Evolutionary conservation across 2,113 vertebrate genomes (phyloP), one percentile per base, ranked within the genome.

Genomic region (Cyanistes caeruleus): DNA sequence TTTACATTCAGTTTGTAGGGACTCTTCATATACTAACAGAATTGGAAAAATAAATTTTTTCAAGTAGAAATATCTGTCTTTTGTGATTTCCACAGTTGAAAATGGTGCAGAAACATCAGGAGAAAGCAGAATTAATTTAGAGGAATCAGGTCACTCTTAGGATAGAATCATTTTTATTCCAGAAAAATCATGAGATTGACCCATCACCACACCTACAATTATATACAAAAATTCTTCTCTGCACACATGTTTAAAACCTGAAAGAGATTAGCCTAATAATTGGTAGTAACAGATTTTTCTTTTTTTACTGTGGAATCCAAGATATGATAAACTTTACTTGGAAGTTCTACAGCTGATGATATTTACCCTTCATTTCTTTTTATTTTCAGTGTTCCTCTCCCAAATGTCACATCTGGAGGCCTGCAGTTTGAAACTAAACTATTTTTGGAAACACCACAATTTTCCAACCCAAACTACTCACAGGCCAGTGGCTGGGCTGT

Each of bases 381-480:
- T 92, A 80, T 94, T 30, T 97, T 97, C 74, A 94, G 52, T 89
- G 28, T 81, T 92, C 74, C 75, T 97, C 87, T 90, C 80, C 95
- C 92, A 96, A 97, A 96, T 95, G 83, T 94, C 96, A 97, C 97
- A 97, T 98, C 97, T 98, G 97, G 98, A 96, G 88, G 81, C 97
- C 95, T 88, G 9, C 79, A 97, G 95, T 96, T 98, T 96, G 87
- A 97, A 98, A 96, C 53, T 18, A 84, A 96, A 96, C 93, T 98
- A 96, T 97, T 97, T 97, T 97, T 97, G 96, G 97, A 97, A 96
- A 97, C 92, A 95, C 85, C 94, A 58, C 83, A 97, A 90, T 96
- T 98, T 98, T 97, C 98, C 97, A 97, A 95, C 55, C 93, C 90
- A 94, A 94, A 90, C 93, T 96, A 89, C 89, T 94, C 78, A 91